Evolutionary conservation across 2,797 vertebrate species (phyloP).

Genomic region (Scyliorhinus canicula): DNA sequence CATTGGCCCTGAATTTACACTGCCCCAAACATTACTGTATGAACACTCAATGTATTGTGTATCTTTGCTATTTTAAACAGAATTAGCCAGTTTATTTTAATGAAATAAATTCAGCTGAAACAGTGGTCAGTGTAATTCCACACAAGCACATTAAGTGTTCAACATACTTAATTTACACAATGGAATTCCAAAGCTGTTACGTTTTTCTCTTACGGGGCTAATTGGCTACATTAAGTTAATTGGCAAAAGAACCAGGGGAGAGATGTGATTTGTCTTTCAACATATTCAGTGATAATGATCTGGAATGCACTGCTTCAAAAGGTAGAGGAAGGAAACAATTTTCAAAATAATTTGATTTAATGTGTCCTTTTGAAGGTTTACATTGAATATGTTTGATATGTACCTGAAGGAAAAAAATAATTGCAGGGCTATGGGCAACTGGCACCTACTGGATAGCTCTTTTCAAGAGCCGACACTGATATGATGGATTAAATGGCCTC

Average conservation of each 20-base stretch:
- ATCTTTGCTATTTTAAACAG: neutral
- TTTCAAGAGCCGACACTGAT: neutral
- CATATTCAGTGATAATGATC: neutral
- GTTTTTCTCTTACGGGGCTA: neutral
- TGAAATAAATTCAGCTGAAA: slow-evolving; percentile 2
- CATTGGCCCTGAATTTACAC: neutral
- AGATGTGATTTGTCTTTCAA: neutral
- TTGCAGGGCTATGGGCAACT: neutral
- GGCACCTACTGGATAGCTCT: neutral
- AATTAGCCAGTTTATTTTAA: neutral
- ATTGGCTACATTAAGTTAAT: neutral
- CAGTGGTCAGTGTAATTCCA: neutral
- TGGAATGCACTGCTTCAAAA: neutral
- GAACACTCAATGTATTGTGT: neutral
- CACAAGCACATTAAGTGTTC: neutral
- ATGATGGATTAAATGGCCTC: neutral
- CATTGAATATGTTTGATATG: neutral
- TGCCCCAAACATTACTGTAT: neutral
- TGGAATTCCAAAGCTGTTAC: neutral
- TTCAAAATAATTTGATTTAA: no score
- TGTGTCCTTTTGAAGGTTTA: no score
- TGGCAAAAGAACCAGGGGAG: neutral
- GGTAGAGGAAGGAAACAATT: neutral
- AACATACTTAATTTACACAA: neutral
- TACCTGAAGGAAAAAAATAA: neutral